These are phyloP conservation scores for Pygoscelis adeliae DNA, from an alignment of 2,113 vertebrate species.

Conservation along the genomic window DNA sequence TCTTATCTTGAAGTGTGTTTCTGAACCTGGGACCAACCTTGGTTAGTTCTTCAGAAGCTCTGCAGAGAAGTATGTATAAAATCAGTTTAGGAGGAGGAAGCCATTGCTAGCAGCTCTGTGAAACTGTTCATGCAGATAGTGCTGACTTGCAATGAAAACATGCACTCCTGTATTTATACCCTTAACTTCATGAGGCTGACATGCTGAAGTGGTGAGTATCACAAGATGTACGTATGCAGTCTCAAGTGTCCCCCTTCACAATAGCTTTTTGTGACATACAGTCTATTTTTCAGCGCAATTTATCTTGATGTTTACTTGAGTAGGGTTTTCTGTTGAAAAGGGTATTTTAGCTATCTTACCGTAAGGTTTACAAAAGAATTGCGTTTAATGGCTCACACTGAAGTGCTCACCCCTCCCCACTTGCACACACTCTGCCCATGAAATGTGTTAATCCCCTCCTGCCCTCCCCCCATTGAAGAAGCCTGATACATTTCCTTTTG, in stretches of 20 bases:
- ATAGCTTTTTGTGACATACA: background rate
- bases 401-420: background rate
- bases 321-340: slow-evolving; percentile 1
- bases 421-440: background rate
- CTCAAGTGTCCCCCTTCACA: background rate
- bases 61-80: background rate
- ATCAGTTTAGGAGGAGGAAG: background rate
- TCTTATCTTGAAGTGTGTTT: background rate
- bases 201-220: background rate
- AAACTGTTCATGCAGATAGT: background rate
- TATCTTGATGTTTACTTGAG: background rate
- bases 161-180: background rate
- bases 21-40: background rate
- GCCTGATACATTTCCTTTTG: slow-evolving; percentile 39
- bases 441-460: slow-evolving; percentile 21
- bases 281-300: background rate
- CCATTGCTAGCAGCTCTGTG: background rate
- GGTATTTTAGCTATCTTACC: slow-evolving; percentile 10
- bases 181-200: background rate
- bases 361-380: slow-evolving; percentile 1
- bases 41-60: background rate
- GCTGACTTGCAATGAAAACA: background rate
- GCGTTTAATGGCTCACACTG: background rate
- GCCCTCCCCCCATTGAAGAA: slow-evolving; percentile 27
- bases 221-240: background rate